Percentiles rank a stretch among this genome's conserved stretches.
phyloP scores from a whole-genome alignment of 2,797 vertebrate genomes.

The Staurois parvus region DNA sequence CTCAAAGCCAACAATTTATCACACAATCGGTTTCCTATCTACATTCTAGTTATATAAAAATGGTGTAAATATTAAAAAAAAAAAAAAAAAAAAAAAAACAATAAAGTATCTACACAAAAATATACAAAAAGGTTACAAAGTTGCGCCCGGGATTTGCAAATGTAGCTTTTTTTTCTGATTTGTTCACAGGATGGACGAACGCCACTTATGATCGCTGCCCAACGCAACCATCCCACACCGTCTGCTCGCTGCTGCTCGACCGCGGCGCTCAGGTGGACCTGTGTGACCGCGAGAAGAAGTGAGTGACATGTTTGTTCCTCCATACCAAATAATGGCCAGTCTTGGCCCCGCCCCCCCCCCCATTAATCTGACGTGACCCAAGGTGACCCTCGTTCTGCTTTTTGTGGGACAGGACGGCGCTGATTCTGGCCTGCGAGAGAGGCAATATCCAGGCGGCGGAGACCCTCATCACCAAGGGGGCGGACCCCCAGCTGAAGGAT shows the following conservation, averaged over 20 bases:
- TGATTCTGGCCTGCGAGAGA: conserved; percentile 72
- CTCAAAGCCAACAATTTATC: no score
- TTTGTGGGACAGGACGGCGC: conserved; percentile 68
- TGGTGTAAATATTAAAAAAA: no score
- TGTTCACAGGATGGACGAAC: conserved; percentile 71
- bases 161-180: no score
- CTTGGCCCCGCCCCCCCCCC: background rate
- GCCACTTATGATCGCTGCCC: conserved; percentile 75
- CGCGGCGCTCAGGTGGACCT: conserved; percentile 70
- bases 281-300: conserved; percentile 70
- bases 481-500: conserved; percentile 55
- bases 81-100: no score
- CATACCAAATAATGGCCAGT: no score
- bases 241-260: conserved; percentile 76
- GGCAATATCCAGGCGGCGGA: conserved; percentile 67
- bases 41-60: no score
- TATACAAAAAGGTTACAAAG: no score
- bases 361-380: no score
- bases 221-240: conserved; percentile 66
- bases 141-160: no score
- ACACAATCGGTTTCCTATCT: no score
- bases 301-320: conserved; percentile 44
- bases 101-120: no score
- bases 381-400: background rate
- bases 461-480: conserved; percentile 70